phyloP scores from a whole-genome alignment of 2,888 invertebrate species.

The Drosophila mettleri region DNA sequence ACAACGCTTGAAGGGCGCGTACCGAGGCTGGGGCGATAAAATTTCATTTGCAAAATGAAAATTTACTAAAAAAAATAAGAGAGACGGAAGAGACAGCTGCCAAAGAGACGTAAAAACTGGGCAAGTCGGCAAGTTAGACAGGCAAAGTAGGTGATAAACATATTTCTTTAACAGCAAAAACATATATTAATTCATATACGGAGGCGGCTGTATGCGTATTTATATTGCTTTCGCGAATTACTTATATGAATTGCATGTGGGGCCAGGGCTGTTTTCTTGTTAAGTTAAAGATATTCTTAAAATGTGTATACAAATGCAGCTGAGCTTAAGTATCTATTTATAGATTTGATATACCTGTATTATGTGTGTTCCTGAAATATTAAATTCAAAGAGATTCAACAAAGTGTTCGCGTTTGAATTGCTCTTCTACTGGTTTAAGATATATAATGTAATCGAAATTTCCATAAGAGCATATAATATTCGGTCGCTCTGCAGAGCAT shows the following conservation, averaged over 20 bases:
- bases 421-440: background rate
- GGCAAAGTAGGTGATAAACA: conserved; percentile 50
- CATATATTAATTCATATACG: conserved; percentile 18
- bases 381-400: no score
- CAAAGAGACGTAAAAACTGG: conserved; percentile 11
- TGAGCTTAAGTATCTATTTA: background rate
- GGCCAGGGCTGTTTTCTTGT: background rate
- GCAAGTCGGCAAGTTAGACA: conserved; percentile 11
- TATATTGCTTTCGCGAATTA: conserved; percentile 33
- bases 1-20: conserved; percentile 34
- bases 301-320: no score
- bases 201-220: background rate
- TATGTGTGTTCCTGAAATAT: background rate
- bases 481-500: background rate
- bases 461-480: background rate
- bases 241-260: conserved; percentile 68
- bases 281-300: background rate
- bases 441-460: background rate
- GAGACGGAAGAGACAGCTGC: conserved; percentile 17
- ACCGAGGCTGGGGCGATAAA: conserved; percentile 44
- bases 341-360: background rate
- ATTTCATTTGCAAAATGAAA: conserved; percentile 79
- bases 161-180: conserved; percentile 52
- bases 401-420: no score
- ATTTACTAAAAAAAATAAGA: conserved; percentile 61